A percentile compares a stretch with the other conserved stretches of the same genome.
Conservation (phyloP, 2,797 vertebrate genomes). For the Sciaenops ocellatus region DNA sequence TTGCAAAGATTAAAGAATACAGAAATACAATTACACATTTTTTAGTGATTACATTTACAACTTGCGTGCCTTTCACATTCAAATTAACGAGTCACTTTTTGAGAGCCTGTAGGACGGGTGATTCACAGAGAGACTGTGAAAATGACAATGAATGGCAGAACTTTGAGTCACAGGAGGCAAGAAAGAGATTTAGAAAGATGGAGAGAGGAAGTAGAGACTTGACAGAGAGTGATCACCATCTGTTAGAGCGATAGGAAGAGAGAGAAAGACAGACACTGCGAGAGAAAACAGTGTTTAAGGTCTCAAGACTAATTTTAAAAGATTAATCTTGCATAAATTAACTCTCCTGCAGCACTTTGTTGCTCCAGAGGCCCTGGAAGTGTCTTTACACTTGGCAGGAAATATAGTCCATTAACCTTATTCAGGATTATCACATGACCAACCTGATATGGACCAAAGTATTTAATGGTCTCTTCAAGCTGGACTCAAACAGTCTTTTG, state of each 20-base stretch:
- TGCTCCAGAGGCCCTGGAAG: slow-evolving; percentile 15
- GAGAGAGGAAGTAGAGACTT: slow-evolving; percentile 4
- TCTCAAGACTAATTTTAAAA: slow-evolving; percentile 21
- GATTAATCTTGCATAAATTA: slow-evolving; percentile 11
- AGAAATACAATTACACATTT: neutral
- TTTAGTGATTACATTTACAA: slow-evolving; percentile 1
- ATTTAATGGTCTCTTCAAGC: slow-evolving; percentile 43
- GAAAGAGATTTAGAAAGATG: slow-evolving; percentile 29
- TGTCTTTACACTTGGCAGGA: slow-evolving; percentile 52
- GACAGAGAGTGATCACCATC: slow-evolving; percentile 11
- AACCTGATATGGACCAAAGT: slow-evolving; percentile 33
- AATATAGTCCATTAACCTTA: slow-evolving; percentile 69
- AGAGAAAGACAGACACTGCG: neutral
- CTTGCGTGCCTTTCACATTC: neutral
- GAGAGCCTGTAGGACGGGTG: neutral
- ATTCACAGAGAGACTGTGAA: slow-evolving; percentile 25
- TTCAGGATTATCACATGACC: slow-evolving; percentile 45
- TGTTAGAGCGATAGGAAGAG: neutral
- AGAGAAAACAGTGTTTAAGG: neutral
- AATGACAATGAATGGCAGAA: slow-evolving; percentile 10
- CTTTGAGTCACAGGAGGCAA: slow-evolving; percentile 15
- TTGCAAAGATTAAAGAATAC: neutral
- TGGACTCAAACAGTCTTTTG: slow-evolving; percentile 38
- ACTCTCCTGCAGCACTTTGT: slow-evolving; percentile 7
- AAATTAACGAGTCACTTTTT: neutral